phyloP scores from a whole-genome alignment of 2,888 invertebrate genomes.

The Coremacera marginata region DNA sequence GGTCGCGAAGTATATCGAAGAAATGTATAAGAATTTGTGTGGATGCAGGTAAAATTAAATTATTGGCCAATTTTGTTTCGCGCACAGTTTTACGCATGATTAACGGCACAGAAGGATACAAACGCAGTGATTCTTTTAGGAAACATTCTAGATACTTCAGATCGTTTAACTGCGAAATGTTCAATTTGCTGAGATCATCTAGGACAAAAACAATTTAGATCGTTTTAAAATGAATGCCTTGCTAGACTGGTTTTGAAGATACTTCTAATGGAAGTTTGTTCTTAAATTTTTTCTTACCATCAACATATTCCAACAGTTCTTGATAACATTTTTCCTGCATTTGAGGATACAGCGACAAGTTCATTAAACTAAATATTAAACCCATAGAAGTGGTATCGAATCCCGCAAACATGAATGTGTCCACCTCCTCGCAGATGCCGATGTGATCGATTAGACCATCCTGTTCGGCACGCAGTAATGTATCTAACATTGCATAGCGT shows the following conservation, averaged over 20 bases:
- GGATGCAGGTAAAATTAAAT: slow-evolving; percentile 55
- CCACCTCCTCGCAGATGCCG: slow-evolving; percentile 77
- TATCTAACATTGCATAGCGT: slow-evolving; percentile 60
- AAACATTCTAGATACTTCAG: slow-evolving; percentile 72
- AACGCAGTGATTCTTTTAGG: slow-evolving; percentile 75
- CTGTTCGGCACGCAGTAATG: slow-evolving; percentile 54
- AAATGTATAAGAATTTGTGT: slow-evolving; percentile 55
- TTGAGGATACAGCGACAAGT: slow-evolving; percentile 54
- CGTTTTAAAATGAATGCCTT: no score
- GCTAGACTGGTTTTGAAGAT: no score
- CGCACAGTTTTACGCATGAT: slow-evolving; percentile 71
- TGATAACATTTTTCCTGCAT: slow-evolving; percentile 57
- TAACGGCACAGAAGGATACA: slow-evolving; percentile 76
- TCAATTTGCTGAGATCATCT: slow-evolving; percentile 50
- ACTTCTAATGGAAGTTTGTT: slow-evolving; percentile 15
- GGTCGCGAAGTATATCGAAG: slow-evolving; percentile 58
- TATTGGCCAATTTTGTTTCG: slow-evolving; percentile 55
- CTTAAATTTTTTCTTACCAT: slow-evolving; percentile 48
- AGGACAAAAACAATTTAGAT: not conserved
- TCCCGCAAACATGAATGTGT: slow-evolving; percentile 74
- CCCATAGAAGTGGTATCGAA: slow-evolving; percentile 57
- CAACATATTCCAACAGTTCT: slow-evolving; percentile 55
- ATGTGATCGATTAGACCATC: slow-evolving; percentile 60
- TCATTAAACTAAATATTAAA: slow-evolving; percentile 59
- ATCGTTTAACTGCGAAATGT: slow-evolving; percentile 49